Percentiles rank a stretch among this genome's conserved stretches.
Evolutionary conservation across 2,888 invertebrate genomes (phyloP).

Genomic region (Ophion slaviceki): DNA sequence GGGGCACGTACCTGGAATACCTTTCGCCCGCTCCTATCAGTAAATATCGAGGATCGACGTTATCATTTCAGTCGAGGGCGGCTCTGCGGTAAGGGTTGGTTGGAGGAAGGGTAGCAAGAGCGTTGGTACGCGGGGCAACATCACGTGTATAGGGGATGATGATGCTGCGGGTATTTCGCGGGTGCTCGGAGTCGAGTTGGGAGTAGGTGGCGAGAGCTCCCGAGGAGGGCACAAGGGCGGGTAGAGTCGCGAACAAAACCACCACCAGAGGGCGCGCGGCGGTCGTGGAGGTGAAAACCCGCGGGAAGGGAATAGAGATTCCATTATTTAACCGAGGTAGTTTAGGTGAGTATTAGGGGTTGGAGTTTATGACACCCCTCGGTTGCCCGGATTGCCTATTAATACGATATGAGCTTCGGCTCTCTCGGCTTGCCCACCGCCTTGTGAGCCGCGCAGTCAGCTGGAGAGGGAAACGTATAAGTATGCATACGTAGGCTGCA

Average conservation of each 20-base stretch:
- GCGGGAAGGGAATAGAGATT: slow-evolving; percentile 78
- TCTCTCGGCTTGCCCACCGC: slow-evolving; percentile 70
- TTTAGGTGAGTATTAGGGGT: slow-evolving; percentile 83
- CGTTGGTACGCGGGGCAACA: not conserved
- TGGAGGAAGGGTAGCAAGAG: not conserved
- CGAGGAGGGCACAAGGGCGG: slow-evolving; percentile 67
- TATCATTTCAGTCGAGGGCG: slow-evolving; percentile 42
- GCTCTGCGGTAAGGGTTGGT: slow-evolving; percentile 13
- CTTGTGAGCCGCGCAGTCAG: slow-evolving; percentile 36
- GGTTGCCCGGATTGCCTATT: slow-evolving; percentile 83
- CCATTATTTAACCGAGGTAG: slow-evolving; percentile 84
- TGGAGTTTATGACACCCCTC: slow-evolving; percentile 84
- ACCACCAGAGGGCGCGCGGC: slow-evolving; percentile 63
- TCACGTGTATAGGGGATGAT: slow-evolving; percentile 30
- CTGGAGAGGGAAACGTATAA: slow-evolving; percentile 22
- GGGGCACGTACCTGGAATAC: not conserved
- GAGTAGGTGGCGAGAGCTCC: slow-evolving; percentile 75
- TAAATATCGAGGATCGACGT: slow-evolving; percentile 4
- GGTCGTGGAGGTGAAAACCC: slow-evolving; percentile 66
- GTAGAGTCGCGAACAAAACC: slow-evolving; percentile 46
- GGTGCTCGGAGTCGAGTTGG: slow-evolving; percentile 68
- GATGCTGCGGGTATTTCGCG: slow-evolving; percentile 47
- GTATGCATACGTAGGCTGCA: slow-evolving; percentile 1
- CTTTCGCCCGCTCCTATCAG: not conserved
- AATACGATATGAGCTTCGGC: slow-evolving; percentile 83